Evolutionary conservation across 2,888 invertebrate species (phyloP).

Genomic region (Shargacucullia verbasci): DNA sequence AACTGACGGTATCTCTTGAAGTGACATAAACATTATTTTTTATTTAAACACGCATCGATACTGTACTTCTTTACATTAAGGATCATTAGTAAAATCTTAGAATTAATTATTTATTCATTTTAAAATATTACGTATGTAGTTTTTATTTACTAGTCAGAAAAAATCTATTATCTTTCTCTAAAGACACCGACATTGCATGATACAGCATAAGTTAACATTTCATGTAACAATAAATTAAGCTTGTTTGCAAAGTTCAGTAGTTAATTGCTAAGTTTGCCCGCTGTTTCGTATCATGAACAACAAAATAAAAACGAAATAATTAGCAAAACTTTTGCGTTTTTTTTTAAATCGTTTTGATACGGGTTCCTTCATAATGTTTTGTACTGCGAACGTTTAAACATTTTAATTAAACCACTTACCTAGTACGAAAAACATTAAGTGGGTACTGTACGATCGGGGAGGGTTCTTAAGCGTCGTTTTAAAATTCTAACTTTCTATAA

Average conservation of each 20-base stretch:
- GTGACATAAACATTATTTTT: too few relatives aligned
- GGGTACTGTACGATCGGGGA: conserved; percentile 58
- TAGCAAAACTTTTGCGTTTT: conserved; percentile 43
- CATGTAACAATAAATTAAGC: conserved; percentile 48
- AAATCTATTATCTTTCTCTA: too few relatives aligned
- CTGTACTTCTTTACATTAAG: too few relatives aligned
- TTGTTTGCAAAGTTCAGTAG: conserved; percentile 43
- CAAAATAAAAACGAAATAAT: conserved; percentile 45
- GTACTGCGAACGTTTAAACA: conserved; percentile 68
- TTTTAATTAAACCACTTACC: conserved; percentile 80
- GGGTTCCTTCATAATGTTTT: conserved; percentile 52
- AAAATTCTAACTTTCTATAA: conserved; percentile 59
- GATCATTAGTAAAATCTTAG: too few relatives aligned
- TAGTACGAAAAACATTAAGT: conserved; percentile 62
- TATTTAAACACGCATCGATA: too few relatives aligned
- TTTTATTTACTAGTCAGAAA: too few relatives aligned
- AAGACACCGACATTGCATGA: conserved; percentile 19
- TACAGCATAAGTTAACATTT: conserved; percentile 36
- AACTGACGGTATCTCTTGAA: too few relatives aligned
- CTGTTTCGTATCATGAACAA: conserved; percentile 40
- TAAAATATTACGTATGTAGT: too few relatives aligned
- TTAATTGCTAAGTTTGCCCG: conserved; percentile 34
- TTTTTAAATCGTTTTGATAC: conserved; percentile 47
- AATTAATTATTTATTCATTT: too few relatives aligned
- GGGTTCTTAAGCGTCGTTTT: conserved; percentile 58